A percentile compares a stretch with the other conserved stretches of the same genome.
phyloP scores from a whole-genome alignment of 2,888 invertebrate genomes.

The Pilophorus perplexus region DNA sequence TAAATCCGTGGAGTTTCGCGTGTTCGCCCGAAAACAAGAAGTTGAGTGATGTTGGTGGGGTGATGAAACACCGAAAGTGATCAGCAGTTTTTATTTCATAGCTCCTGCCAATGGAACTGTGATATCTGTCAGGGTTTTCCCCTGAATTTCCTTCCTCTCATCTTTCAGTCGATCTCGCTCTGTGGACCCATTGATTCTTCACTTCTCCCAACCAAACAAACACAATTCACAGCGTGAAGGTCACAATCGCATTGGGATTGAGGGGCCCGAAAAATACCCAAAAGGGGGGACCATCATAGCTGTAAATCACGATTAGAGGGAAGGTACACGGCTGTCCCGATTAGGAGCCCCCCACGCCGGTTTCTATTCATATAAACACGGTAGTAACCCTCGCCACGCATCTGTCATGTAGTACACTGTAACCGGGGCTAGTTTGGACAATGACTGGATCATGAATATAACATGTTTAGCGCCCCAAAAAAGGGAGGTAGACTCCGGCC shows the following conservation, averaged over 20 bases:
- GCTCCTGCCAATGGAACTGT: too few species aligned
- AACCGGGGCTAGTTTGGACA: constrained; percentile 36
- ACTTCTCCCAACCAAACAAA: too few species aligned
- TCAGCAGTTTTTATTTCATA: too few species aligned
- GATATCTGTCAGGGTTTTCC: too few species aligned
- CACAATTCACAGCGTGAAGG: too few species aligned
- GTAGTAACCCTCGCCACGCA: constrained; percentile 26
- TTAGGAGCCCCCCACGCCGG: constrained; percentile 16
- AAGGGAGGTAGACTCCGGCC: neutral
- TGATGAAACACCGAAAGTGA: too few species aligned
- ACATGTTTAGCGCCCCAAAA: constrained; percentile 20
- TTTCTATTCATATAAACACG: constrained; percentile 32
- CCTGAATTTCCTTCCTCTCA: too few species aligned
- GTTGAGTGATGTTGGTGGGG: too few species aligned
- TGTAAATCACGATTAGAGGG: constrained; percentile 28
- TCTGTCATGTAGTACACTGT: constrained; percentile 32
- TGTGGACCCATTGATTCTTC: too few species aligned
- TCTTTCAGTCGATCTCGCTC: too few species aligned
- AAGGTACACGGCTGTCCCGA: constrained; percentile 26
- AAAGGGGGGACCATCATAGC: constrained; percentile 8
- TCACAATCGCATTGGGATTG: neutral
- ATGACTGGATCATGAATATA: constrained; percentile 35
- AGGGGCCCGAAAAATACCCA: neutral
- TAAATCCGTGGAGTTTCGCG: too few species aligned
- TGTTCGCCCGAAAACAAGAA: too few species aligned